Base-by-base conservation (phyloP, 2,797 vertebrate species). In the Sebastes cheni region DNA sequence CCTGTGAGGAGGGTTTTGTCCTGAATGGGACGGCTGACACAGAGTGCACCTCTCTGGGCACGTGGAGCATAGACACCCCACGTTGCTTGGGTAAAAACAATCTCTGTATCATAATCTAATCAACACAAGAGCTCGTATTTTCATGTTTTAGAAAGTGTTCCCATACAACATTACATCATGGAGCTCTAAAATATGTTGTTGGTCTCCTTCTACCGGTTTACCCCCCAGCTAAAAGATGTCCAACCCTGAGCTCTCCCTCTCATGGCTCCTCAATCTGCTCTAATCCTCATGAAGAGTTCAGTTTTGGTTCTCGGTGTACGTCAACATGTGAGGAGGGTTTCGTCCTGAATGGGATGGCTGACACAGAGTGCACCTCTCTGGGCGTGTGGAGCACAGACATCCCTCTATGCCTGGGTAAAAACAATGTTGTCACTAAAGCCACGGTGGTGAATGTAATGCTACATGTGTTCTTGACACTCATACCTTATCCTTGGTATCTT, bases 281-380 rank as follows among this genome's bases (percentile, higher is more conserved):
- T 12, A 30, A 84, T 65, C 85, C 86, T 2, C 56, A 88, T 50
- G 75, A 39, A 10, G n/a, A 60, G 20, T 88, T 89, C 59, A 91
- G 83, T 67, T 93, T 91, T 82, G 88, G 74, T 30, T 94, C 92
- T 78, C 75, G 1, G 22, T 95, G 93, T 62, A 64, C 25, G 4
- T 72, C 88, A 58, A 80, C 36, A 2, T 94, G 92, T 82, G 68
- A 75, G 1, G 55, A 86, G 4, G 90, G 89, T 0, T 92, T 93
- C 54, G 1, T 67, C 18, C 70, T 92, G 16, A 88, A 83, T 9
- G 89, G 90, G 22, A 84, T 82, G 1, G 79, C 62, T 52, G 56
- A 67, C 5, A 86, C 70, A 7, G 67, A 88, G 34, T 92, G 91
- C 73, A 83, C 81, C 20, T 86, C 81, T 16, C 12, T 50, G 20